Conservation (phyloP, 2,888 invertebrate genomes). For the Odontomyia ornata region DNA sequence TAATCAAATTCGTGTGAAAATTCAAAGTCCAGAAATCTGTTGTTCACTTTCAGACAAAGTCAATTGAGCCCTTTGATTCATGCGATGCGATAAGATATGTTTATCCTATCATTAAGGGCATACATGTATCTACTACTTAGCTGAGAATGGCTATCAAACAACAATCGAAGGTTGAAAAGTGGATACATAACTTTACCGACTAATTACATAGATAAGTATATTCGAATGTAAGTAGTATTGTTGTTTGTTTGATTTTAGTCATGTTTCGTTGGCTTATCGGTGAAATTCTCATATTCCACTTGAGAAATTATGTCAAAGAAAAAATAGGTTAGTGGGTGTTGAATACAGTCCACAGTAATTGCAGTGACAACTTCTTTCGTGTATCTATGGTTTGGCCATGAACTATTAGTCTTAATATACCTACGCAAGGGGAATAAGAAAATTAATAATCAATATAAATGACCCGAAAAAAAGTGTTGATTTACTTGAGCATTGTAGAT, state of each 20-base stretch:
- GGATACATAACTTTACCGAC: background rate
- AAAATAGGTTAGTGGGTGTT: conserved; percentile 16
- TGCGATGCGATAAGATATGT: background rate
- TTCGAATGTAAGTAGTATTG: background rate
- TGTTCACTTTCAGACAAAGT: background rate
- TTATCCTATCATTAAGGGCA: conserved; percentile 29
- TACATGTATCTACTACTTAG: background rate
- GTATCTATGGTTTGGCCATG: background rate
- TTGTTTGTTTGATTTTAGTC: background rate
- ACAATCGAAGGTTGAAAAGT: no score
- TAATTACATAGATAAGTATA: background rate
- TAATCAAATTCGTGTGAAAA: background rate
- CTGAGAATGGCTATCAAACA: no score
- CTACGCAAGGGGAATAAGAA: no score
- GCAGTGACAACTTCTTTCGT: background rate
- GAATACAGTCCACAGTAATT: background rate
- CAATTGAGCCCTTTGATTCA: background rate
- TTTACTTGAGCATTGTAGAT: no score
- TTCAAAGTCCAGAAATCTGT: background rate
- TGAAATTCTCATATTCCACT: no score
- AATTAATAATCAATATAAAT: no score
- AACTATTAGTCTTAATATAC: background rate
- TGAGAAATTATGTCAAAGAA: background rate
- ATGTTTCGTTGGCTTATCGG: background rate
- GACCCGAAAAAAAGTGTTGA: no score